Conservation (phyloP, 2,797 vertebrate genomes). For the Alauda arvensis region DNA sequence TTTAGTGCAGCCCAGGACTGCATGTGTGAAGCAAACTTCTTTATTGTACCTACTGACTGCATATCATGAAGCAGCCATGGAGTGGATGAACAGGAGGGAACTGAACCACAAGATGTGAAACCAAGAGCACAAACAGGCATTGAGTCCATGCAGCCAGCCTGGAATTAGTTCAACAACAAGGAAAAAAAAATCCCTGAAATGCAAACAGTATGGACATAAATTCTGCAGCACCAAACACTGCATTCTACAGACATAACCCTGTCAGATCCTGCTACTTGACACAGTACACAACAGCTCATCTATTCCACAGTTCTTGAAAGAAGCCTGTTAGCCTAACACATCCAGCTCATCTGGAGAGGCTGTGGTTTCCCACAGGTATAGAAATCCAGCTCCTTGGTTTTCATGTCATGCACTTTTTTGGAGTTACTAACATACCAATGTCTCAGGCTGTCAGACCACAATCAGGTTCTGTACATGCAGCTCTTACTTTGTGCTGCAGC, state of each 20-base stretch:
- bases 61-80: not conserved
- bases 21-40: not conserved
- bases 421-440: not conserved
- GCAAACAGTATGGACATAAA: not conserved
- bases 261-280: not conserved
- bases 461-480: not conserved
- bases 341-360: not conserved
- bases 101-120: not conserved
- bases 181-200: not conserved
- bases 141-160: not conserved
- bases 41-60: not conserved
- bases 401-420: not conserved
- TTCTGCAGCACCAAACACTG: not conserved
- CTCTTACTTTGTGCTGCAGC: not conserved
- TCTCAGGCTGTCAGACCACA: not conserved
- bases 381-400: not conserved
- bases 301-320: not conserved
- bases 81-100: not conserved
- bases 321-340: not conserved
- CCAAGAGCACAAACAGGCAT: not conserved
- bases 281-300: not conserved
- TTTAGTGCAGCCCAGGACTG: not conserved
- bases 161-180: not conserved
- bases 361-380: not conserved
- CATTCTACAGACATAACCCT: not conserved